Conservation (phyloP, 1,140 invertebrate species). For the Condylostylus longicornis region DNA sequence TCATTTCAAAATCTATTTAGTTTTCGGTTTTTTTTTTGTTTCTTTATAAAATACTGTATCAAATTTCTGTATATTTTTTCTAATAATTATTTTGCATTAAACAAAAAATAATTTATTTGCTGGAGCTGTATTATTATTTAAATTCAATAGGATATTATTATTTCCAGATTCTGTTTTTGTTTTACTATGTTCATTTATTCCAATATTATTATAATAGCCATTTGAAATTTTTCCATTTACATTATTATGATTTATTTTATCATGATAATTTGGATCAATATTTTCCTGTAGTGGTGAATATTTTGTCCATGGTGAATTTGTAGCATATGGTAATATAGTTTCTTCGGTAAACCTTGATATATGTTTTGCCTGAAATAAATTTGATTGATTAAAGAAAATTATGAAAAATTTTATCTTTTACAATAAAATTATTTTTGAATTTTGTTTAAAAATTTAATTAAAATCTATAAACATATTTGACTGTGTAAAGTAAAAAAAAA, state of each 20-base stretch:
- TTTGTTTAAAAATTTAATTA: no score
- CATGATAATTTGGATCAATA: slow-evolving; percentile 18
- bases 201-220: slow-evolving; percentile 13
- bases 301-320: slow-evolving; percentile 18
- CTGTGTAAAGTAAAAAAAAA: slow-evolving; percentile 1
- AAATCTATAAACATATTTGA: no score
- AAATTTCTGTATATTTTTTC: no score
- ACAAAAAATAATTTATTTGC: slow-evolving; percentile 23
- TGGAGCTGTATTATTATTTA: slow-evolving; percentile 12
- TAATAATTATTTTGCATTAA: no score
- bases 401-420: no score
- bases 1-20: no score
- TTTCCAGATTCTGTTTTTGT: slow-evolving; percentile 18
- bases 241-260: slow-evolving; percentile 5
- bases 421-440: no score
- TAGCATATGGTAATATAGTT: slow-evolving; percentile 13
- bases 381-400: not conserved
- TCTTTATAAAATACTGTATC: no score
- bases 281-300: slow-evolving; percentile 19
- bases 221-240: slow-evolving; percentile 15
- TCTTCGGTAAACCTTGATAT: slow-evolving; percentile 15
- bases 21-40: no score
- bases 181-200: not conserved
- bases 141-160: slow-evolving; percentile 22
- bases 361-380: slow-evolving; percentile 23